phyloP scores from a whole-genome alignment of 2,888 invertebrate genomes.

The Luperina testacea region DNA sequence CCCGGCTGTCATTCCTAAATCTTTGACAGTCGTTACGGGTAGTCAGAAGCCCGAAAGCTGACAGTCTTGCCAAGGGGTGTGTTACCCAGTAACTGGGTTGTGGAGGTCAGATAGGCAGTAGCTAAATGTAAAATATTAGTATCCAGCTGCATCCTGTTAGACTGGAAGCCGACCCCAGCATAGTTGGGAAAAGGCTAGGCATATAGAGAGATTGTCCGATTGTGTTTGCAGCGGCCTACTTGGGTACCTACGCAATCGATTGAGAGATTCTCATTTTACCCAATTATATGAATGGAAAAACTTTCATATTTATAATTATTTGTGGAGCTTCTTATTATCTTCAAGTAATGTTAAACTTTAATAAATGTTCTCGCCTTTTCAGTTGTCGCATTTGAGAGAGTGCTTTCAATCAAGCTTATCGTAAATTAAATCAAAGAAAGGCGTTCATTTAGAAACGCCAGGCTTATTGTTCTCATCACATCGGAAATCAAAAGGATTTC shows the following conservation, averaged over 20 bases:
- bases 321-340: background rate
- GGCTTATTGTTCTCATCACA: constrained; percentile 18
- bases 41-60: no score
- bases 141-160: no score
- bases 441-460: constrained; percentile 1
- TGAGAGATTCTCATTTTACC: background rate
- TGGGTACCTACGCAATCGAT: background rate
- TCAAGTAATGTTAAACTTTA: background rate
- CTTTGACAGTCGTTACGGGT: no score
- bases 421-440: constrained; percentile 35
- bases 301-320: background rate
- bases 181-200: no score
- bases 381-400: constrained; percentile 37
- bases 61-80: no score
- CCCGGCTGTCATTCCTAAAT: no score
- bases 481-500: constrained; percentile 20
- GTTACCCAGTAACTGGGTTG: no score
- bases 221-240: background rate
- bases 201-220: no score
- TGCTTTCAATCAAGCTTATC: constrained; percentile 46
- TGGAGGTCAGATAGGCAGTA: no score
- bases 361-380: background rate
- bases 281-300: background rate
- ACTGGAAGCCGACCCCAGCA: no score
- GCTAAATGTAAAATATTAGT: no score